Evolutionary conservation across 92 coral and sea anemone species (phyloP), one percentile per base, ranked within the genome.

Genomic region (Siderastrea radians): DNA sequence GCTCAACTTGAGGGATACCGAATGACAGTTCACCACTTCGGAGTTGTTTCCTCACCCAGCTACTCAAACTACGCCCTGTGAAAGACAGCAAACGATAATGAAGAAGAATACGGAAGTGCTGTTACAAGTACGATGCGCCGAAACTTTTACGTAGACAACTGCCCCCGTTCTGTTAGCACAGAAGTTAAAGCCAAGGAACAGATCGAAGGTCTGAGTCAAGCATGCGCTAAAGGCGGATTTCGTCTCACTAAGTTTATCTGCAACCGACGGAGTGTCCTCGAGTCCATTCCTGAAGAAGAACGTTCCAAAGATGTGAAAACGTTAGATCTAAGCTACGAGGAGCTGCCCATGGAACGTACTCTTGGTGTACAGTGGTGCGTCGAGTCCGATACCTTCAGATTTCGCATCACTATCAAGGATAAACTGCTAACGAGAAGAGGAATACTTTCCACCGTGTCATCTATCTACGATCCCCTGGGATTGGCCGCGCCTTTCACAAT

Each of bases 361-460:
- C 77, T 93, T 46, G 91, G 91, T 43, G 93, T 93, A 12, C 83
- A 93, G 66, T 90, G 93, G 93, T 75, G 89, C 79, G 84, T 93
- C 61, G 86, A 86, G 71, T 86, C 95, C 1, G 93, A 93, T 86
- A 65, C 77, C 5, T 54, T 90, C 52, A 88, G 88, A 59, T 90
- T 86, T 77, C 72, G 90, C 45, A 87, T 93, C 6, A 68, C 49
- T 1, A 7, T 85, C 44, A 89, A 61, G 49, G 84, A 90, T 47
- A 90, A 93, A 63, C 91, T 89, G 12, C 17, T 72, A 14, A 93
- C 86, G n/a, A 86, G 96, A 83, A 78, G 94, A 91, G 96, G 92
- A 54, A 93, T 91, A 14, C 74, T 91, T 17, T 93, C 92, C 0
- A 81, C 58, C 11, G 94, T 93, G 2, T 82, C 94, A 12, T 93